Evolutionary conservation across 2,113 vertebrate species (phyloP), one percentile per base, ranked within the genome.

Genomic region (Rhegmatorhina hoffmannsi): DNA sequence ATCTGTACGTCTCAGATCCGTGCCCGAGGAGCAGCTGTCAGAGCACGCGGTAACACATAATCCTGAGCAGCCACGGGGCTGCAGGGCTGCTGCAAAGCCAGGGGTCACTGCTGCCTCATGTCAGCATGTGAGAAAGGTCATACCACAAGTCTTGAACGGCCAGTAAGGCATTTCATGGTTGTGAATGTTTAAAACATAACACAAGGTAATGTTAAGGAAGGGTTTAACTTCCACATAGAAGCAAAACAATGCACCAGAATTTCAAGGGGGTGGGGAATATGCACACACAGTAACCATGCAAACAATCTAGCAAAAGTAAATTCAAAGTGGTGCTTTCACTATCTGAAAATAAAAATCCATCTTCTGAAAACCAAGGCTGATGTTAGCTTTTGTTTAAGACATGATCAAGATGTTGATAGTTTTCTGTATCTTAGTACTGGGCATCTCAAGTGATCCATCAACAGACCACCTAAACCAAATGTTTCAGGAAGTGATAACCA

Each of bases 71-170:
- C 64, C 91, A 70, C 0, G 0, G 36, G 50, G 52, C 58, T 85
- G 84, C 84, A 69, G 31, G 80, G 63, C 76, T 88, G 59, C 77
- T 79, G 73, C 81, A 89, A 56, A 87, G 81, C 67, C 58, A 95
- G 67, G 43, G 84, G 73, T 10, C 73, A 92, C 6, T 73, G 87
- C 76, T 81, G 73, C 84, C 81, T 77, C 73, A 86, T 0, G 0
- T 38, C n/a, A 90, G 23, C 4, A 0, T 33, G 59, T 24, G 63
- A 83, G 29, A 89, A 74, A 86, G 76, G 76, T 87, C 79, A 2
- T 6, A 58, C 12, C 50, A 49, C 28, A 50, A 36, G 33, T 53
- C 75, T 19, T 64, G 40, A 94, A 72, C 0, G 2, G 49, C 38
- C 67, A 79, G 20, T 20, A 86, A 52, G 28, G 28, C 77, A 70